phyloP scores from a whole-genome alignment of 2,113 vertebrate species.

The Merops nubicus region DNA sequence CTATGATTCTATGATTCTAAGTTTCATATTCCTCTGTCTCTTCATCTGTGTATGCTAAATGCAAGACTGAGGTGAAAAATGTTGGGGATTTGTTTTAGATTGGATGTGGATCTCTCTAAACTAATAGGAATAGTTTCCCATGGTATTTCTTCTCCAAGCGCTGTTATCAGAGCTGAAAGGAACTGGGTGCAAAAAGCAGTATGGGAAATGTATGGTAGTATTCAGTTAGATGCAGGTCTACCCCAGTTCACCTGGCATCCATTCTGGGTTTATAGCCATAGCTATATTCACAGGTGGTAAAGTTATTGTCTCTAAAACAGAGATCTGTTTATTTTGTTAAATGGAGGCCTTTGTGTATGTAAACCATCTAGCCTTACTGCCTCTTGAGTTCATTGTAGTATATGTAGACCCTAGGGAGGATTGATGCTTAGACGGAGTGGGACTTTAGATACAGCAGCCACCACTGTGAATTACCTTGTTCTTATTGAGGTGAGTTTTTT shows the following conservation, averaged over 20 bases:
- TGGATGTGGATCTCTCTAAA: background rate
- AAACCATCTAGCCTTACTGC: rapidly evolving
- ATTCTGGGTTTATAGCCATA: background rate
- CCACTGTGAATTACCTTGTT: background rate
- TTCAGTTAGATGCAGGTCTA: background rate
- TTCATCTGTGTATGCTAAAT: background rate
- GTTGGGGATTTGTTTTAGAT: background rate
- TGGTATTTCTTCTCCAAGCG: background rate
- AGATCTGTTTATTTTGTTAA: background rate
- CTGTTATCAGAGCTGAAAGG: background rate
- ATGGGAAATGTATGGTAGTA: background rate
- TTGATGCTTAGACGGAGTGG: background rate
- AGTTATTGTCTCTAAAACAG: background rate
- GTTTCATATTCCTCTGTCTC: background rate
- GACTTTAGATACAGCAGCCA: background rate
- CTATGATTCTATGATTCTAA: too few species aligned
- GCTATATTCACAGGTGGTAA: background rate
- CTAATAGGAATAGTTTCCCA: background rate
- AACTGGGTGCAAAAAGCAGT: background rate
- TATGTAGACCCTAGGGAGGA: background rate
- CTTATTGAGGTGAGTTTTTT: background rate
- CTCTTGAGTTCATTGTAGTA: background rate
- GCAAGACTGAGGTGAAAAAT: background rate
- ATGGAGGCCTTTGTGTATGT: background rate
- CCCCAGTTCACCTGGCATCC: background rate